Conservation (phyloP, 2,113 vertebrate species). For the Channa argus region DNA sequence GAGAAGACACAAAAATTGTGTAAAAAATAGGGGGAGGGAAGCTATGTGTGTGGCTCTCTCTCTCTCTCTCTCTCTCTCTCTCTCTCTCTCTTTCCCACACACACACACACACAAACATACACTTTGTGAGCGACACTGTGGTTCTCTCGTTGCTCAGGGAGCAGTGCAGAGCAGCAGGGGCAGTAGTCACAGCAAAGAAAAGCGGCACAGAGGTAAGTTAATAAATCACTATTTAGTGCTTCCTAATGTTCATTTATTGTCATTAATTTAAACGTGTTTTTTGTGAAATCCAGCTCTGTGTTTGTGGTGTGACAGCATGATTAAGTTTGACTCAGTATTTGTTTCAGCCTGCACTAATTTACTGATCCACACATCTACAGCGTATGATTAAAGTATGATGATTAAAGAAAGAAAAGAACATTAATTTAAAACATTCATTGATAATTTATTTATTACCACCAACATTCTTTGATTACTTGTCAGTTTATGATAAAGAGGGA, state of each 20-base stretch:
- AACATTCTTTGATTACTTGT: background rate
- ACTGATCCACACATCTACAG: slow-evolving; percentile 3
- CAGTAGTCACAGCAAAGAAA: slow-evolving; percentile 19
- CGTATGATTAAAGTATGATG: slow-evolving; percentile 8
- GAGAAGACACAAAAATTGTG: background rate
- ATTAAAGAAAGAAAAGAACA: background rate
- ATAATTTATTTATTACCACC: too few relatives aligned
- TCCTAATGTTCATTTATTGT: background rate
- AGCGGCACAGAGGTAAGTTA: slow-evolving; percentile 64
- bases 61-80: slow-evolving; percentile 26
- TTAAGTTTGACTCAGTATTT: slow-evolving; percentile 23
- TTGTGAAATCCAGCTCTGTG: background rate
- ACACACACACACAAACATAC: slow-evolving; percentile 31
- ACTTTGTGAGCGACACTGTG: slow-evolving; percentile 32
- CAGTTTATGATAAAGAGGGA: background rate
- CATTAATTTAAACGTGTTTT: background rate
- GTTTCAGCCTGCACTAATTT: background rate
- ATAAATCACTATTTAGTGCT: slow-evolving; percentile 15
- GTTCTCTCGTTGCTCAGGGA: slow-evolving; percentile 25
- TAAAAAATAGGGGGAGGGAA: slow-evolving; percentile 7
- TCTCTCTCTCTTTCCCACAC: slow-evolving; percentile 34
- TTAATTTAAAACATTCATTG: background rate
- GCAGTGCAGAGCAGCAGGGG: slow-evolving; percentile 30
- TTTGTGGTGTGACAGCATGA: background rate
- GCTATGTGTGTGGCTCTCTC: slow-evolving; percentile 11